These are phyloP conservation scores for Pachycephala philippinensis DNA, from an alignment of 2,113 vertebrate species.

Conservation along the genomic window DNA sequence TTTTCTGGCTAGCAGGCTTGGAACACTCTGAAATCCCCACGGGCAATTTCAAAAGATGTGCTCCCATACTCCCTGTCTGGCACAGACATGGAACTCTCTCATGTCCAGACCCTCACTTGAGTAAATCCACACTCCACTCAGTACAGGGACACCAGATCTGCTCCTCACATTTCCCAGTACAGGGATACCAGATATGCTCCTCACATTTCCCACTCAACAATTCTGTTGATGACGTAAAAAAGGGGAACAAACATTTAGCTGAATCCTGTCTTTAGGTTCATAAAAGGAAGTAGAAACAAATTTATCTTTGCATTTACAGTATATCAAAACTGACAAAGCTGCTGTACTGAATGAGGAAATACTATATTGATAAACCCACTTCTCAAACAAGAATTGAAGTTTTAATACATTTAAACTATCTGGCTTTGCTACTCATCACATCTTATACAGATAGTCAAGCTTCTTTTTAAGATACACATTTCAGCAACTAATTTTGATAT, in stretches of 20 bases:
- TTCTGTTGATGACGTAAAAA: background rate
- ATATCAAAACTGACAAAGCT: background rate
- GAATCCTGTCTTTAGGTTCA: background rate
- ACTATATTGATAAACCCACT: background rate
- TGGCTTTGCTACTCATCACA: background rate
- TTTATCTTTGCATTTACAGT: background rate
- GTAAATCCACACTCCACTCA: background rate
- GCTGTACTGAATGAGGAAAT: background rate
- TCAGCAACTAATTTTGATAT: slow-evolving; percentile 22
- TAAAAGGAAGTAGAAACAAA: background rate
- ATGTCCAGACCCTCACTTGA: background rate
- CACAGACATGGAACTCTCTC: background rate
- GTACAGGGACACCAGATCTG: background rate
- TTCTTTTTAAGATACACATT: background rate
- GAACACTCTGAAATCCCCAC: background rate
- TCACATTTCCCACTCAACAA: background rate
- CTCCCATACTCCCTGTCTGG: background rate
- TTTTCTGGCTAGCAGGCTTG: slow-evolving; percentile 3
- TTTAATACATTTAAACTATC: background rate
- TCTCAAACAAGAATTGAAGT: background rate
- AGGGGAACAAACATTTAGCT: background rate
- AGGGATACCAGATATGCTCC: too few relatives aligned
- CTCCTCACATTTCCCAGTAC: background rate
- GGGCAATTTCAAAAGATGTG: background rate
- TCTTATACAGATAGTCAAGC: background rate